Percentiles rank a stretch among this genome's conserved stretches.
Evolutionary conservation across 2,888 invertebrate species (phyloP).

Genomic region (Calliphora vomitoria): DNA sequence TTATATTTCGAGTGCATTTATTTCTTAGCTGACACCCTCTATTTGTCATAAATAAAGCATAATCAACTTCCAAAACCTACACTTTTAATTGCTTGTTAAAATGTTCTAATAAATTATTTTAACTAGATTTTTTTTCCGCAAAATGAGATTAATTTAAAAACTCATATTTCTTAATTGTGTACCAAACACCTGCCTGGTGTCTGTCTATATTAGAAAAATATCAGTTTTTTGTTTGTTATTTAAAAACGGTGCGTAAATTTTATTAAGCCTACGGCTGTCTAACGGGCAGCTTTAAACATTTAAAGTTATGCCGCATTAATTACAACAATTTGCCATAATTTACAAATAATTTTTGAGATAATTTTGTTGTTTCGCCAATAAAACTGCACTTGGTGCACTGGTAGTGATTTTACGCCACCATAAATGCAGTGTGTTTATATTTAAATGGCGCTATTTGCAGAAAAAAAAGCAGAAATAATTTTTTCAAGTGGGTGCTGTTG

Average conservation of each 20-base stretch:
- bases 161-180: slow-evolving; percentile 16
- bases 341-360: slow-evolving; percentile 53
- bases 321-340: slow-evolving; percentile 69
- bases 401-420: slow-evolving; percentile 32
- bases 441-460: slow-evolving; percentile 52
- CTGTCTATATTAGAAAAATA: slow-evolving; percentile 29
- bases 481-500: slow-evolving; percentile 33
- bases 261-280: slow-evolving; percentile 55
- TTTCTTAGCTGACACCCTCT: neutral
- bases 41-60: neutral
- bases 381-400: neutral
- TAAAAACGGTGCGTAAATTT: slow-evolving; percentile 60
- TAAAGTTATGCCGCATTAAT: slow-evolving; percentile 61
- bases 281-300: slow-evolving; percentile 26
- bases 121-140: neutral
- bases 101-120: slow-evolving; percentile 9
- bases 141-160: neutral
- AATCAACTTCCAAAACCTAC: slow-evolving; percentile 8
- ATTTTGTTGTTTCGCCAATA: slow-evolving; percentile 46
- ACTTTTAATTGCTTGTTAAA: slow-evolving; percentile 16
- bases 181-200: slow-evolving; percentile 50
- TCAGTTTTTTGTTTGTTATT: neutral
- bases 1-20: no score
- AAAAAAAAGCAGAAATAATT: slow-evolving; percentile 20
- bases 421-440: slow-evolving; percentile 24